Evolutionary conservation across 2,113 vertebrate genomes (phyloP).

Genomic region (Rallus limicola): DNA sequence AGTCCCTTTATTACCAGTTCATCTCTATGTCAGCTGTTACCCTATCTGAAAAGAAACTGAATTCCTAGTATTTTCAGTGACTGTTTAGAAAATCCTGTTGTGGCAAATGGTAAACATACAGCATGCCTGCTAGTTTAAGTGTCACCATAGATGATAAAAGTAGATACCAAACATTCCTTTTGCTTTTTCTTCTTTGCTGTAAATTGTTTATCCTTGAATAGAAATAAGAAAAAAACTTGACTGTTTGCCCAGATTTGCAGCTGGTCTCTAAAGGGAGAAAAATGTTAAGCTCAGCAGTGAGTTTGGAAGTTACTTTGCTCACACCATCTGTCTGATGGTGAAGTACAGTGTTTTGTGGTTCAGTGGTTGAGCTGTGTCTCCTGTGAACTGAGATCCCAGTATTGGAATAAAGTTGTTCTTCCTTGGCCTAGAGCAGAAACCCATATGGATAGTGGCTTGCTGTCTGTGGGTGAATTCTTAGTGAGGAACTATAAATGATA

Average conservation of each 20-base stretch:
- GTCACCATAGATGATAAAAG: neutral
- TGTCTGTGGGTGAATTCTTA: neutral
- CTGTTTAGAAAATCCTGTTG: neutral
- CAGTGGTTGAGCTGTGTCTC: neutral
- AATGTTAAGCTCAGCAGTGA: neutral
- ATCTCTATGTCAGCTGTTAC: neutral
- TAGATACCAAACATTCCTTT: neutral
- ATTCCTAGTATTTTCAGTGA: neutral
- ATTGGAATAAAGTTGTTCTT: neutral
- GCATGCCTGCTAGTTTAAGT: neutral
- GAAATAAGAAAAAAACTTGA: constrained; percentile 14
- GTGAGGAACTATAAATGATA: neutral
- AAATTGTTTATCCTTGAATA: constrained; percentile 18
- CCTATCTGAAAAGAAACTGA: neutral
- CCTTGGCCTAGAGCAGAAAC: neutral
- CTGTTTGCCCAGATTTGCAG: constrained; percentile 47
- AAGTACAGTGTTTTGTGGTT: neutral
- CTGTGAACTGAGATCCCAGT: neutral
- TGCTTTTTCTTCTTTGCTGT: neutral
- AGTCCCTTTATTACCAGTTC: neutral
- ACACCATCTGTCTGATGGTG: neutral
- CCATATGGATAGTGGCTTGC: neutral
- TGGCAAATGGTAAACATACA: neutral
- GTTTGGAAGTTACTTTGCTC: constrained; percentile 3
- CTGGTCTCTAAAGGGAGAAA: constrained; percentile 29